These are phyloP conservation scores for Synanthedon formicaeformis DNA, from an alignment of 2,888 invertebrate species.

Conservation along the genomic window DNA sequence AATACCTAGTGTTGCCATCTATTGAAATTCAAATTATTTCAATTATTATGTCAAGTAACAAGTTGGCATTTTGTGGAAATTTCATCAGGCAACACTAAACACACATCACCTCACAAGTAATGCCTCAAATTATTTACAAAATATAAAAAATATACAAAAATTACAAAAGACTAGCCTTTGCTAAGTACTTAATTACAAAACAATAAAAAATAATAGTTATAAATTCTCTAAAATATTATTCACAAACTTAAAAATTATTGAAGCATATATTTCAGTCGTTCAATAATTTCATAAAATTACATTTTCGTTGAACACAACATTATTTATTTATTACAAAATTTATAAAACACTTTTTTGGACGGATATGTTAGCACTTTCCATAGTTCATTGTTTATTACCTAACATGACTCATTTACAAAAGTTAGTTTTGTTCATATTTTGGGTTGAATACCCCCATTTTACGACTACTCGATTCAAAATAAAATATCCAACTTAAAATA, in stretches of 20 bases:
- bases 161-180: constrained; percentile 62
- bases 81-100: neutral
- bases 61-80: neutral
- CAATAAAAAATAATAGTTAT: constrained; percentile 30
- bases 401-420: neutral
- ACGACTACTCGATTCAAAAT: no score
- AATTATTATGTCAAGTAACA: neutral
- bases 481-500: no score
- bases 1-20: neutral
- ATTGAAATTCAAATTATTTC: no score
- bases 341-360: neutral
- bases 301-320: constrained; percentile 59
- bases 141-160: constrained; percentile 40
- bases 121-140: constrained; percentile 42
- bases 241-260: constrained; percentile 27
- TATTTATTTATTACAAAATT: constrained; percentile 10
- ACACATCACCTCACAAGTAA: constrained; percentile 20
- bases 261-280: constrained; percentile 44
- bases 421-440: no score
- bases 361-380: neutral
- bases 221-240: constrained; percentile 45
- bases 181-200: constrained; percentile 41
- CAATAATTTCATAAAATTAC: constrained; percentile 22
- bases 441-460: no score
- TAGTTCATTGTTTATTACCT: neutral